Evolutionary conservation across 2,797 vertebrate genomes (phyloP), one percentile per base, ranked within the genome.

Genomic region (Apogon hyalosoma): DNA sequence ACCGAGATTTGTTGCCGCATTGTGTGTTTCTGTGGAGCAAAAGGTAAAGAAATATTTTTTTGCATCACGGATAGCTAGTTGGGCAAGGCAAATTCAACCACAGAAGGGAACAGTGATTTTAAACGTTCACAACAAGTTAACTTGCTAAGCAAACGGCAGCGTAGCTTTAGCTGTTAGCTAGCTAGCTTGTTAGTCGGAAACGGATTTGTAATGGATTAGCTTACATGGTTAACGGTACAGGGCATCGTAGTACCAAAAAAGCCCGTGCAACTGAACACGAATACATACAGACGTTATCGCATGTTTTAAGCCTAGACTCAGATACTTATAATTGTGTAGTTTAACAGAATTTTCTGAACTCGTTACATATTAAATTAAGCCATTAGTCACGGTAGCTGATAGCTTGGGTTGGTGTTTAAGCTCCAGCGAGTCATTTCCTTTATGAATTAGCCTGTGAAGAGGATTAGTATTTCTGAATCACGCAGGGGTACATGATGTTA

Each of bases 191-290:
- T 72, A 64, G 53, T 77, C 84, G 83, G 75, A 87, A 86, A 76
- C 72, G 63, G 87, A 79, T 88, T 89, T 75, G 80, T 71, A 70
- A 3, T 21, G 87, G 87, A 87, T 88, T 85, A 86, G 83, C 70
- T 72, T 19, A 67, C 64, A 73, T 47, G 53, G 39, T 68, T 80
- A 80, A 79, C 80, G 63, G 51, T 39, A 24, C 65, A 13, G 12
- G 0, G 33, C 64, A 36, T 63, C 46, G 13, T 46, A 16, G 38
- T 1, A 15, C 3, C 11, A 5, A 40, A 10, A 11, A 28, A 14
- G 7, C 14, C 0, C 3, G 16, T 6, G 1, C 7, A 6, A 16
- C 1, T 3, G 2, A 0, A 2, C 31, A 19, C 4, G 12, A 51
- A 13, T 54, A 12, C 0, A 6, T 8, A 1, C 21, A 15, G 1